phyloP scores from a whole-genome alignment of 2,113 vertebrate genomes.

The Lasiurus cinereus region DNA sequence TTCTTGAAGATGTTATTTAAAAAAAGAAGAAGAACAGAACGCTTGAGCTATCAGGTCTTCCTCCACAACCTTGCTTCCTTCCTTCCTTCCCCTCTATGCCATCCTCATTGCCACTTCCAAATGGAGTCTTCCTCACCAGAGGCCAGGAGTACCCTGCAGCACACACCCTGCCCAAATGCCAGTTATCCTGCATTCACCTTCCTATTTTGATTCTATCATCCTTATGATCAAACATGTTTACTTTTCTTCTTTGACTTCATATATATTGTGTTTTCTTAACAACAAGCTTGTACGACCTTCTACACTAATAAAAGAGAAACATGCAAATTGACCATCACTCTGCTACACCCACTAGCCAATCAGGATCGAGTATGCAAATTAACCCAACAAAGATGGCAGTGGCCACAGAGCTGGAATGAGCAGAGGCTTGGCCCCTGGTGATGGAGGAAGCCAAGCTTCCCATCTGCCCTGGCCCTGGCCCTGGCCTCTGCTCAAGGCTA shows the following conservation, averaged over 20 bases:
- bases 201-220: background rate
- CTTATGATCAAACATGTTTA: background rate
- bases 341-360: too few relatives aligned
- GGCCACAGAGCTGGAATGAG: too few relatives aligned
- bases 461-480: too few relatives aligned
- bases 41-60: background rate
- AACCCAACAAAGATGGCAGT: too few relatives aligned
- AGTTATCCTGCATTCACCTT: background rate
- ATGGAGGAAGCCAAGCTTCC: too few relatives aligned
- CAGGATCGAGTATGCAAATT: too few relatives aligned
- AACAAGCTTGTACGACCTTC: background rate
- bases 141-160: background rate
- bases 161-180: background rate
- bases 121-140: background rate
- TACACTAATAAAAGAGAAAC: too few relatives aligned
- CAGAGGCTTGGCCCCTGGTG: too few relatives aligned
- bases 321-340: too few relatives aligned
- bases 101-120: background rate
- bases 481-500: too few relatives aligned
- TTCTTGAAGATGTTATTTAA: background rate
- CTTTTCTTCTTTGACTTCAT: slow-evolving; percentile 13
- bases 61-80: background rate
- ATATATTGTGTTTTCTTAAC: background rate
- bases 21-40: background rate
- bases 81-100: background rate